Evolutionary conservation across 1,140 invertebrate species (phyloP), one percentile per base, ranked within the genome.

Genomic region (Antheraea pernyi): DNA sequence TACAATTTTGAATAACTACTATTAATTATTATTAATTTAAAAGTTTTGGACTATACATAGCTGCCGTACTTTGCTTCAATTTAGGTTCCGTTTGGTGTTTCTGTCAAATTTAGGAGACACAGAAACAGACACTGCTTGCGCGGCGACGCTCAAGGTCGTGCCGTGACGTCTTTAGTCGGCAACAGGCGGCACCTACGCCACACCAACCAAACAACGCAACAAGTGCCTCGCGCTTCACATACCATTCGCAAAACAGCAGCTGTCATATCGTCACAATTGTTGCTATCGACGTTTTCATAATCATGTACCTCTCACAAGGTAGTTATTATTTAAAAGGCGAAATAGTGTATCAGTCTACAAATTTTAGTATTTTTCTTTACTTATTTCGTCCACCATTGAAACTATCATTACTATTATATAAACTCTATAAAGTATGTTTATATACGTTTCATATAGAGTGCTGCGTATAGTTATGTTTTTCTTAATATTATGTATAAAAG

Each of bases 171-270:
- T 83, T 68, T 65, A 72, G 73, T 81, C 81, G 82, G 86, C 88
- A 88, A 88, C 86, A 88, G 84, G 85, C 86, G 82, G 83, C 79
- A 83, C 79, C 79, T 80, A 77, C 85, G 66, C 79, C 79, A 77
- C 85, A 63, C 76, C 77, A 78, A 83, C 85, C 75, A 85, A 87
- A 85, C 82, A 87, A 86, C 83, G 89, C 89, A 91, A 91, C 89
- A 91, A 91, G 89, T 91, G 88, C 82, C 68, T 78, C 83, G 77
- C 80, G 78, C 79, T 73, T 77, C 73, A 73, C 84, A 77, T 81
- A 71, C 80, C 77, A 79, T 78, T 82, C 76, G 77, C 78, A 68
- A 81, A 82, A 80, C 78, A 80, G 75, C 77, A 80, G 74, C 76
- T 78, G 75, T 79, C 68, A 74, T 72, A 75, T 69, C 68, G 68